phyloP scores from a whole-genome alignment of 2,888 invertebrate species.

The Xiphydria camelus region DNA sequence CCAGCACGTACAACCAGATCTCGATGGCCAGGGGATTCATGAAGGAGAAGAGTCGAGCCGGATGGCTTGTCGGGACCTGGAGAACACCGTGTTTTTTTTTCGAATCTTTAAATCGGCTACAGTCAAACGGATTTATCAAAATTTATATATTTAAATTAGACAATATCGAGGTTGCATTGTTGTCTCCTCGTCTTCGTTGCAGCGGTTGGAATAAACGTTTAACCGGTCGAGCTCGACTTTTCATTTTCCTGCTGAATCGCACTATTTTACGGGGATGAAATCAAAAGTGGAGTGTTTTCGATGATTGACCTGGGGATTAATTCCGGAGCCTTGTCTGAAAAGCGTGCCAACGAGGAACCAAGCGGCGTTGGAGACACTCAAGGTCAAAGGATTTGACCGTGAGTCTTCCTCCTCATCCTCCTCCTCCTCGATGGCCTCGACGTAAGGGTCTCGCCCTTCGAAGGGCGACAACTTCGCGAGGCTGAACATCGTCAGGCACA shows the following conservation, averaged over 20 bases:
- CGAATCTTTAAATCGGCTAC: neutral
- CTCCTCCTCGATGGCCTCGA: neutral
- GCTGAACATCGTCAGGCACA: constrained; percentile 63
- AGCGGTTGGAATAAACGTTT: too few species aligned
- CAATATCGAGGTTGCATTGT: too few species aligned
- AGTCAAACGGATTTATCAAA: neutral
- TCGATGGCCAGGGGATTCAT: constrained; percentile 85
- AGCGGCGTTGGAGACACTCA: constrained; percentile 66
- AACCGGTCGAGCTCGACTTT: too few species aligned
- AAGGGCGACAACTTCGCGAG: constrained; percentile 67
- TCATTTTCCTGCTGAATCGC: too few species aligned
- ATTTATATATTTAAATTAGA: too few species aligned
- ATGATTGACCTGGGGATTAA: constrained; percentile 62
- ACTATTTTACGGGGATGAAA: too few species aligned
- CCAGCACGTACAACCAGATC: constrained; percentile 83
- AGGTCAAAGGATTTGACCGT: too few species aligned
- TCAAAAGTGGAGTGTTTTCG: too few species aligned
- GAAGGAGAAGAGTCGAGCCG: constrained; percentile 78
- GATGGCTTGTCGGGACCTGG: constrained; percentile 72
- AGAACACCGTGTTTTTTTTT: too few species aligned
- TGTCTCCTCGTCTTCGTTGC: too few species aligned
- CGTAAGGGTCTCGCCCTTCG: constrained; percentile 63
- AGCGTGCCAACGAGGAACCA: constrained; percentile 72
- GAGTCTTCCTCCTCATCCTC: too few species aligned
- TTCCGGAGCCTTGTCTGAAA: constrained; percentile 66